Evolutionary conservation across 2,797 vertebrate genomes (phyloP).

Genomic region (Xyrichtys novacula): DNA sequence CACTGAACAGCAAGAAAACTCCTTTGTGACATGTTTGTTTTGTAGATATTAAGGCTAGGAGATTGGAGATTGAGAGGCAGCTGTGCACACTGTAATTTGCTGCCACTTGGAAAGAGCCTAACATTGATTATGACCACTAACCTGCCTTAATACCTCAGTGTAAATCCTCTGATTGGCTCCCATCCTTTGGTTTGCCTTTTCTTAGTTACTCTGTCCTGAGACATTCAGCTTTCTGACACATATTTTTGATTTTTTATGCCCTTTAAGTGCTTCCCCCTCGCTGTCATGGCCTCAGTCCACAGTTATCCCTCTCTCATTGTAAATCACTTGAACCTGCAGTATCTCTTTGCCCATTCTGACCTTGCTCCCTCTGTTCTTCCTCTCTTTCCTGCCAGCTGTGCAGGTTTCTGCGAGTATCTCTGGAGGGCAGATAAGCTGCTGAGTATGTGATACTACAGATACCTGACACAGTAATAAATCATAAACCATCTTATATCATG

Average conservation of each 20-base stretch:
- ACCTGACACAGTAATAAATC: slow-evolving; percentile 40
- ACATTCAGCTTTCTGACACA: background rate
- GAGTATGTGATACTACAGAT: slow-evolving; percentile 18
- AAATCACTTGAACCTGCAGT: background rate
- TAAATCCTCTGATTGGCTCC: background rate
- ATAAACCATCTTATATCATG: slow-evolving; percentile 13
- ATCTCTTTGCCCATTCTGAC: slow-evolving; percentile 11
- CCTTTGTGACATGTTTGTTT: too few species aligned
- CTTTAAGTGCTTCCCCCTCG: background rate
- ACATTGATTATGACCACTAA: too few species aligned
- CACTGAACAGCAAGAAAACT: too few species aligned
- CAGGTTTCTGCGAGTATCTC: slow-evolving; percentile 20
- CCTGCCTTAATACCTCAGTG: too few species aligned
- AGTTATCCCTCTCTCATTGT: background rate
- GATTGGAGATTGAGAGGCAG: too few species aligned
- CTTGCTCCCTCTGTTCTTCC: background rate
- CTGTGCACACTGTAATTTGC: too few species aligned
- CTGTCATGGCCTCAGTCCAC: background rate
- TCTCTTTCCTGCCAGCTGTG: slow-evolving; percentile 18
- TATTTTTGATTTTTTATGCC: background rate
- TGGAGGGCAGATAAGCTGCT: slow-evolving; percentile 29
- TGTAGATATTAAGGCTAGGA: too few species aligned
- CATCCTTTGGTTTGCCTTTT: background rate
- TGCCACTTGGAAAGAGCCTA: too few species aligned
- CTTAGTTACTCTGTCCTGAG: background rate